phyloP scores from a whole-genome alignment of 2,113 vertebrate species.

The Labeo rohita region DNA sequence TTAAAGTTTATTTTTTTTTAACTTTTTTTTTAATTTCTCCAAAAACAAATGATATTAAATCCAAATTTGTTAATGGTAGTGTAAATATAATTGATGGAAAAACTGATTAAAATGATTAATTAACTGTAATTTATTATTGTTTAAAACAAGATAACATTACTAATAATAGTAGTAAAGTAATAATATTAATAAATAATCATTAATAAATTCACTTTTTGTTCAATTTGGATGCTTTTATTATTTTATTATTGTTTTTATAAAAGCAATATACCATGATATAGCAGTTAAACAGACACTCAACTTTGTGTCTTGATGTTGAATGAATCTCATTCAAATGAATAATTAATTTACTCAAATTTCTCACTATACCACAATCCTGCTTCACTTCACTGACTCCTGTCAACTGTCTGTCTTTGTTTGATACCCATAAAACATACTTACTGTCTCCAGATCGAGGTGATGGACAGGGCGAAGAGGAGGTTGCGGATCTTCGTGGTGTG shows the following conservation, averaged over 20 bases:
- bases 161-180: background rate
- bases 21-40: too few species aligned
- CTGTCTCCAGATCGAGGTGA: constrained; percentile 77
- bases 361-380: background rate
- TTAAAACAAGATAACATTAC: background rate
- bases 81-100: background rate
- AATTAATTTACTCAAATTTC: background rate
- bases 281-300: background rate
- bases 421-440: constrained; percentile 19
- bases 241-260: background rate
- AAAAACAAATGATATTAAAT: background rate
- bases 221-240: background rate
- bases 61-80: background rate
- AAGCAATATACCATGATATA: background rate
- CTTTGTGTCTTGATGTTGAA: background rate
- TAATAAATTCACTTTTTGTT: background rate
- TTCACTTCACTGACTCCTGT: background rate
- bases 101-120: background rate
- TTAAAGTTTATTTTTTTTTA: too few species aligned
- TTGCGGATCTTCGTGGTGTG: constrained; percentile 84
- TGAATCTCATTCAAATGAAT: background rate
- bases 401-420: background rate
- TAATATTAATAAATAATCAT: background rate
- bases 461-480: constrained; percentile 84
- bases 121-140: background rate